Evolutionary conservation across 2,113 vertebrate genomes (phyloP).

Genomic region (Diphyllodes magnificus): DNA sequence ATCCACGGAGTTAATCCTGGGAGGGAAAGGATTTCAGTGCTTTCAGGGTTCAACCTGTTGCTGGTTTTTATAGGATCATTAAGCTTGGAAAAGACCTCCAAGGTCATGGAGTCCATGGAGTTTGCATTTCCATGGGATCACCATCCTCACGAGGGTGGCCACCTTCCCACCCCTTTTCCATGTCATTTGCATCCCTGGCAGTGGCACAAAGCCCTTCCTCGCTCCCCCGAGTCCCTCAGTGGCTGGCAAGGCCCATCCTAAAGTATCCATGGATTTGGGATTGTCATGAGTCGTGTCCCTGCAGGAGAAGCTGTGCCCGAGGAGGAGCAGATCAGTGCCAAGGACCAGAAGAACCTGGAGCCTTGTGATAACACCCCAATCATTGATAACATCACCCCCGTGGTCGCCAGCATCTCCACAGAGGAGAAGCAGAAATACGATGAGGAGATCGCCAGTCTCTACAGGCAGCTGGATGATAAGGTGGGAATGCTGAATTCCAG

Average conservation of each 20-base stretch:
- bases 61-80: neutral
- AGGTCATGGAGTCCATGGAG: rapidly evolving
- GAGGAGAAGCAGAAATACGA: conserved; percentile 83
- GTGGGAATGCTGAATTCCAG: conserved; percentile 29
- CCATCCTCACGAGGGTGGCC: rapidly evolving
- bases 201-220: neutral
- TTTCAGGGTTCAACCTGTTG: neutral
- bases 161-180: neutral
- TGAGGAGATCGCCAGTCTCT: conserved; percentile 83
- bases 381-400: conserved; percentile 76
- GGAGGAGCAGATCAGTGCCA: conserved; percentile 84
- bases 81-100: neutral
- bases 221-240: neutral
- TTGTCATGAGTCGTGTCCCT: neutral
- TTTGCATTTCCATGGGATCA: neutral
- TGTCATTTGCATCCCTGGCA: rapidly evolving
- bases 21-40: neutral
- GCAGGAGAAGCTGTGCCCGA: conserved; percentile 88
- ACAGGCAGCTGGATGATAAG: conserved; percentile 92
- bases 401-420: conserved; percentile 61
- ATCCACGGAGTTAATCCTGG: neutral
- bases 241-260: neutral
- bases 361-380: conserved; percentile 82
- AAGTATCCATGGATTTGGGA: rapidly evolving
- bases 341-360: conserved; percentile 85